Conservation (phyloP, 1,140 invertebrate genomes). For the Lepidotrigona ventralis region DNA sequence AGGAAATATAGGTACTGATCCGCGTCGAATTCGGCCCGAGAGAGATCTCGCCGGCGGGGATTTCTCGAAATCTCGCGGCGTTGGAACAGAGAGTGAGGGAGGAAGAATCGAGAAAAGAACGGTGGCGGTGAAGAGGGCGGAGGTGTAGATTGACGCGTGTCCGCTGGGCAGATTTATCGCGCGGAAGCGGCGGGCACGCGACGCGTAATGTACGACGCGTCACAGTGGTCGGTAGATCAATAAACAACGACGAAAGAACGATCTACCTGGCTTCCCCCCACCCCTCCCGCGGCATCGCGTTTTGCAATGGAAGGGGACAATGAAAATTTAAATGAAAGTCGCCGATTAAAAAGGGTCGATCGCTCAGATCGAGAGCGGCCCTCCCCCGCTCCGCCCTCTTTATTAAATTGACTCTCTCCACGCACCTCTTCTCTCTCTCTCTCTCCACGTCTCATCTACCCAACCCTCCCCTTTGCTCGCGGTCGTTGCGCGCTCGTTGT, state of each 20-base stretch:
- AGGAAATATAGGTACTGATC: too few relatives aligned
- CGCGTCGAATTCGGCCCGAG: too few relatives aligned
- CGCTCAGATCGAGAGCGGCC: too few relatives aligned
- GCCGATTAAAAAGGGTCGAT: neutral
- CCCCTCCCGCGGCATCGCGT: neutral
- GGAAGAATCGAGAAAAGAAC: neutral
- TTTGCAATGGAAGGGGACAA: neutral
- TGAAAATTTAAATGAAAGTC: conserved; percentile 25
- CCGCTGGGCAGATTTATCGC: conserved; percentile 13
- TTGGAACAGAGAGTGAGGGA: neutral
- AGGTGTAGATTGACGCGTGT: neutral
- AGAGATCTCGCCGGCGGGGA: too few relatives aligned
- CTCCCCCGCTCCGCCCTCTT: neutral
- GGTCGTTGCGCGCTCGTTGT: too few relatives aligned
- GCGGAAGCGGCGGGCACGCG: conserved; percentile 5
- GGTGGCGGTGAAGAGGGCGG: too few relatives aligned
- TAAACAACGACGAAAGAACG: neutral
- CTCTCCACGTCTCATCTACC: neutral
- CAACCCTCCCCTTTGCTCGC: too few relatives aligned
- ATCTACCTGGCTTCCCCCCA: too few relatives aligned
- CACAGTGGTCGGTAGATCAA: neutral
- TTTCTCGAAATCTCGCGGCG: neutral
- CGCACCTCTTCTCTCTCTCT: too few relatives aligned
- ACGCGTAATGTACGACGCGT: conserved; percentile 6
- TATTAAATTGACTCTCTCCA: neutral